These are phyloP conservation scores for Megaceryle torquata DNA, from an alignment of 2,113 vertebrate species.

Conservation along the genomic window DNA sequence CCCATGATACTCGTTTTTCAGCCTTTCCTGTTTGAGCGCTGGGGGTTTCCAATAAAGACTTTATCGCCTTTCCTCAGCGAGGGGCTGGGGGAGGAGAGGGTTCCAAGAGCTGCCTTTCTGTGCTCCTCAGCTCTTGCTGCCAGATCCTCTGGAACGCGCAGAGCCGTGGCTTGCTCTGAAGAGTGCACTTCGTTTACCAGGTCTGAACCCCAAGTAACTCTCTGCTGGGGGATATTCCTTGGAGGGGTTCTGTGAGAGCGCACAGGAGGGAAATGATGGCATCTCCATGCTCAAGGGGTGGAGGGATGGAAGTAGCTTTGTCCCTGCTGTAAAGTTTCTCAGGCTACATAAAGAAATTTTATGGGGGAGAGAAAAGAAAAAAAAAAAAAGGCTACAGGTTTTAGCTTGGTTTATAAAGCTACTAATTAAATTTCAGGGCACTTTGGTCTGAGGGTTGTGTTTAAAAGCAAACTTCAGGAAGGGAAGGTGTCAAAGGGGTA, in stretches of 20 bases:
- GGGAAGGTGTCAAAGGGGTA: not conserved
- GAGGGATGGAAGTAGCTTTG: not conserved
- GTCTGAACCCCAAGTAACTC: accelerated
- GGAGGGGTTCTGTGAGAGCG: accelerated
- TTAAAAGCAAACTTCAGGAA: not conserved
- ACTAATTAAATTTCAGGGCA: not conserved
- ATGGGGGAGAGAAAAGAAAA: accelerated
- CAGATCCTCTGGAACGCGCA: not conserved
- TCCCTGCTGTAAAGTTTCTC: not conserved
- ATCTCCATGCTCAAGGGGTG: not conserved
- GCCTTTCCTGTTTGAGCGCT: conserved; percentile 63
- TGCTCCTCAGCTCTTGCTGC: not conserved
- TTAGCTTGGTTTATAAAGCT: not conserved
- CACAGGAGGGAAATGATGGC: not conserved
- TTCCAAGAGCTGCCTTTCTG: not conserved
- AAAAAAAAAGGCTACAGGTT: not conserved
- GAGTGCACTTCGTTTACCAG: not conserved
- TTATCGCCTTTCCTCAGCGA: conserved; percentile 25
- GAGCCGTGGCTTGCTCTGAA: not conserved
- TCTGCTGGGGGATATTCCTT: accelerated
- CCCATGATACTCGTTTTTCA: conserved; percentile 67
- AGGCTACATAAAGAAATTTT: not conserved
- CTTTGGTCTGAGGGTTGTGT: not conserved
- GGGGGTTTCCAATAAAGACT: conserved; percentile 69
- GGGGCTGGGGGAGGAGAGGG: conserved; percentile 33